phyloP scores from a whole-genome alignment of 2,797 vertebrate species.

The Poeciliopsis presidionis region DNA sequence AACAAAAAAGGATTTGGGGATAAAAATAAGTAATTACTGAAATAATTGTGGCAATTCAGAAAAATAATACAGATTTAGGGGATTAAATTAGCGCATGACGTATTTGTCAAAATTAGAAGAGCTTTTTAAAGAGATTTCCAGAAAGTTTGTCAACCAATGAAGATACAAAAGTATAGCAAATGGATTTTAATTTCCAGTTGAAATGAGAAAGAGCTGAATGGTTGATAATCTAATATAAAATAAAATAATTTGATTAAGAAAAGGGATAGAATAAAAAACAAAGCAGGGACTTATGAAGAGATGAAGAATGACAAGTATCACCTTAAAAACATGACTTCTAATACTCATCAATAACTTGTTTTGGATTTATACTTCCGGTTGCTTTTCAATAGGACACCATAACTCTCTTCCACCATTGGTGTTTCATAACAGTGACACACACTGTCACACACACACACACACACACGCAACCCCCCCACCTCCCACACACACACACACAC shows the following conservation, averaged over 20 bases:
- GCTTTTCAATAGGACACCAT: conserved; percentile 35
- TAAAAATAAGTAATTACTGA: not conserved
- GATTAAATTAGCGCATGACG: not conserved
- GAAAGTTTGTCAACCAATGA: not conserved
- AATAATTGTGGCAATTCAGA: not conserved
- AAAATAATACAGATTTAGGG: not conserved
- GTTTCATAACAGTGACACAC: conserved; percentile 16
- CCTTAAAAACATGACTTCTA: conserved; percentile 18
- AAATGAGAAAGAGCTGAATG: not conserved
- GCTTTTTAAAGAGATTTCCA: not conserved
- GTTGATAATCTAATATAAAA: not conserved
- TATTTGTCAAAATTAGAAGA: not conserved
- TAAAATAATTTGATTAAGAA: conserved; percentile 9
- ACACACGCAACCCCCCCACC: too few relatives aligned
- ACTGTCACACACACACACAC: conserved; percentile 8
- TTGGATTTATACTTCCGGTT: conserved; percentile 9
- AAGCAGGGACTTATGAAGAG: conserved; percentile 6
- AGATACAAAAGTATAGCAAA: not conserved
- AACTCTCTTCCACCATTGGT: conserved; percentile 11
- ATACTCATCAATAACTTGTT: conserved; percentile 10
- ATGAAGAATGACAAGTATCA: conserved; percentile 25
- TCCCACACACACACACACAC: conserved; percentile 13
- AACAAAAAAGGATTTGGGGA: not conserved
- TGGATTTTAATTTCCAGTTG: not conserved
- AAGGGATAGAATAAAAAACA: not conserved